phyloP scores from a whole-genome alignment of 2,888 invertebrate genomes.

The Hirtodrosophila alboralis region DNA sequence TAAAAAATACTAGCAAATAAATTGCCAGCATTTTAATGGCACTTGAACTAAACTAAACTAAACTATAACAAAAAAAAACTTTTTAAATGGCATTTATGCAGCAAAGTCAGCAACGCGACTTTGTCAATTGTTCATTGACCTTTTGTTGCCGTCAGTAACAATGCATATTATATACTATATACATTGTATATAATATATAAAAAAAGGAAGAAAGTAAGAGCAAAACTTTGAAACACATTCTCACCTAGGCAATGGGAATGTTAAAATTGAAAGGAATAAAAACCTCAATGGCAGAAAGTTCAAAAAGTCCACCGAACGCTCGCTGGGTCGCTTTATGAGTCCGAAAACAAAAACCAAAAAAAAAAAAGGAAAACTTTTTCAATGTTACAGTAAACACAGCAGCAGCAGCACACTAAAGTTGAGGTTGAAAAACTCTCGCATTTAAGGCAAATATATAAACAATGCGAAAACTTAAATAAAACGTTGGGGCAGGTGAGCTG shows the following conservation, averaged over 20 bases:
- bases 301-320: conserved; percentile 27
- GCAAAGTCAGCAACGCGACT: conserved; percentile 31
- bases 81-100: conserved; percentile 54
- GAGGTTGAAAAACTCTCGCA: conserved; percentile 29
- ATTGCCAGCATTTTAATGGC: conserved; percentile 37
- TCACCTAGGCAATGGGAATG: conserved; percentile 42
- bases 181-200: conserved; percentile 9
- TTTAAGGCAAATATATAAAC: conserved; percentile 66
- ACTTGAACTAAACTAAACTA: conserved; percentile 49
- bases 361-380: conserved; percentile 56
- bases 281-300: conserved; percentile 36
- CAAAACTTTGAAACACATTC: conserved; percentile 38
- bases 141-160: conserved; percentile 45
- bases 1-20: conserved; percentile 23
- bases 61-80: conserved; percentile 62
- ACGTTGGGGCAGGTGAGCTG: conserved; percentile 34
- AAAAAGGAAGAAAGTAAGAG: conserved; percentile 21
- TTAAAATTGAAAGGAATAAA: conserved; percentile 35
- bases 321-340: conserved; percentile 13
- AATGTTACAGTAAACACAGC: conserved; percentile 72
- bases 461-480: conserved; percentile 70
- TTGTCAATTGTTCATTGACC: conserved; percentile 68
- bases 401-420: conserved; percentile 43
- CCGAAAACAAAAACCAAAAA: conserved; percentile 29
- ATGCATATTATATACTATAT: conserved; percentile 2